Evolutionary conservation across 2,888 invertebrate species (phyloP).

Genomic region (Allolobophora icterica): DNA sequence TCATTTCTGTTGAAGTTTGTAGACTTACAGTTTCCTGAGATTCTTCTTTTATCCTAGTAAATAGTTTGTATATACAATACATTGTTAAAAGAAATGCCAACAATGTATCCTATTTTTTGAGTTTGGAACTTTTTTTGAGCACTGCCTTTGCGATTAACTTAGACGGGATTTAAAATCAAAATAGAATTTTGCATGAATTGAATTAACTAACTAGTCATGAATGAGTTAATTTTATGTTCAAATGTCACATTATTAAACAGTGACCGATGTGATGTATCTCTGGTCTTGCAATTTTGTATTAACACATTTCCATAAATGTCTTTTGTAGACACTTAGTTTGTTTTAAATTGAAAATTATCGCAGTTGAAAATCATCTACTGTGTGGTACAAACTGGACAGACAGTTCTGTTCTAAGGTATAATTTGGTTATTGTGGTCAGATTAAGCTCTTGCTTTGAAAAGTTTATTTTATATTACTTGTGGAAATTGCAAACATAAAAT

Average conservation of each 20-base stretch:
- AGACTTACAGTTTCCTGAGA: neutral
- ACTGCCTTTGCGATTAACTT: neutral
- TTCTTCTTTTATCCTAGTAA: neutral
- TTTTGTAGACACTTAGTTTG: neutral
- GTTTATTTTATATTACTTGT: neutral
- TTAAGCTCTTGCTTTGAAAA: too few relatives aligned
- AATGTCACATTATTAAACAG: conserved; percentile 2
- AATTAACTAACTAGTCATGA: neutral
- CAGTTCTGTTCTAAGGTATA: neutral
- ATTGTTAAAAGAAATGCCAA: neutral
- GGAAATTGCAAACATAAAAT: neutral
- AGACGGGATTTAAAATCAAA: neutral
- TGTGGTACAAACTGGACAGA: neutral
- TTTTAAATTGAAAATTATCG: neutral
- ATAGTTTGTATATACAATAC: neutral
- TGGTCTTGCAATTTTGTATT: neutral
- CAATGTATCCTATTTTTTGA: neutral
- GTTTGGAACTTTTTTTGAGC: neutral
- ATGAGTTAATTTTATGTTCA: neutral
- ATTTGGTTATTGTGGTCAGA: neutral
- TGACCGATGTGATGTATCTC: neutral
- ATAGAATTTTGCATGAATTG: neutral
- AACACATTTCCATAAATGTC: neutral
- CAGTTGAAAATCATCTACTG: neutral
- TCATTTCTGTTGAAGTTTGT: neutral